Base-by-base conservation (phyloP, 2,113 vertebrate species). In the Chitala chitala region DNA sequence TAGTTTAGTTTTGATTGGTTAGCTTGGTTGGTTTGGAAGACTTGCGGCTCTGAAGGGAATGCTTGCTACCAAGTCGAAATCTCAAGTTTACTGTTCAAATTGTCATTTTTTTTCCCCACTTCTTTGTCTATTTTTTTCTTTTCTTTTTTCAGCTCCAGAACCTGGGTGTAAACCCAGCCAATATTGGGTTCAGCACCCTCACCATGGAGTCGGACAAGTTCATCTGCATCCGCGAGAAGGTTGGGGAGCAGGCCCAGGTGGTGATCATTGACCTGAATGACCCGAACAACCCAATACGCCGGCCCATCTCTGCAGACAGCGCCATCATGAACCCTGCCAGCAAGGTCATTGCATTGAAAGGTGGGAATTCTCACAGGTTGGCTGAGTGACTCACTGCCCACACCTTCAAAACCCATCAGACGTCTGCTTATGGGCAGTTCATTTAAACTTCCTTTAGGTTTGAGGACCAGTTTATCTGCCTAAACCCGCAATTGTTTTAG, bases 191-290 rank as follows among this genome's bases (percentile, higher is more conserved):
- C 84, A 99, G 97, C 86, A 99, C 97, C 72, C 89, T 99, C 26
- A 99, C 97, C 3, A 99, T 99, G 97, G 97, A 99, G 88, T 99
- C 97, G 1, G 97, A 99, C 84, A 99, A 99, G 86, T 99, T 99
- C 87, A 99, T 99, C 90, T 99, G 97, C 73, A 94, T 99, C 73
- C 89, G 97, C 80, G 97, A 99, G 88, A 99, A 99, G 84, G 97
- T 99, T 15, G 97, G 97, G 36, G 97, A 99, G 69, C 97, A 99
- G 82, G 96, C 96, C 58, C 97, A 99, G 78, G 97, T 99, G 78
- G 97, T 99, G 79, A 99, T 99, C 86, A 99, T 99, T 76, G 96
- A 99, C 79, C 90, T 99, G 95, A 97, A 94, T 3, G 96, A 99
- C 78, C 94, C 97, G 71, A 98, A 93, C 87, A 98, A 94, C 80